A percentile compares a stretch with the other conserved stretches of the same genome.
These are phyloP conservation scores for Scrobipalpa costella DNA, from an alignment of 2,888 invertebrate species.

Conservation along the genomic window DNA sequence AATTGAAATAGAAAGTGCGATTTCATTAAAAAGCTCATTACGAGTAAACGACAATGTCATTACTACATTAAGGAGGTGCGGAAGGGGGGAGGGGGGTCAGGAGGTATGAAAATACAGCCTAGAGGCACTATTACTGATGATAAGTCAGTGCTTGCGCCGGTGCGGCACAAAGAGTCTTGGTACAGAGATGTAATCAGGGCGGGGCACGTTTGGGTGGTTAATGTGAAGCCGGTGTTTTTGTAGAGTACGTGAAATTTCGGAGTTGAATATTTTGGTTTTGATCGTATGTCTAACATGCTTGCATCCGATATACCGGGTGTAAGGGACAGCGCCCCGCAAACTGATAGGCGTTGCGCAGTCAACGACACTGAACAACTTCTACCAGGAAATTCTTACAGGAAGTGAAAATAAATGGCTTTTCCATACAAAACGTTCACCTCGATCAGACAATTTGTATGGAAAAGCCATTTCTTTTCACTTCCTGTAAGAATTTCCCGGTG, in stretches of 20 bases:
- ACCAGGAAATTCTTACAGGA: too few relatives aligned
- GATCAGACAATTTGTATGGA: too few relatives aligned
- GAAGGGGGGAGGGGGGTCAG: background rate
- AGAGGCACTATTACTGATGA: conserved; percentile 36
- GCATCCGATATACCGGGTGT: too few relatives aligned
- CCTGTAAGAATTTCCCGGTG: too few relatives aligned
- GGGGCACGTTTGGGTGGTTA: background rate
- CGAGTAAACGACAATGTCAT: conserved; percentile 42
- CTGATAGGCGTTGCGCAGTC: too few relatives aligned
- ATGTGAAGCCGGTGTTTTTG: background rate
- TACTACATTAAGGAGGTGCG: conserved; percentile 28
- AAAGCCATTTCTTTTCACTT: too few relatives aligned
- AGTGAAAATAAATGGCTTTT: too few relatives aligned
- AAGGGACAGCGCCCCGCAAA: too few relatives aligned
- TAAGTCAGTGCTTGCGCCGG: conserved; percentile 23
- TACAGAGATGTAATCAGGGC: conserved; percentile 19
- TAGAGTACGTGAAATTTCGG: background rate
- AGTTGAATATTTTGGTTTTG: background rate
- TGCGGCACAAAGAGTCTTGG: conserved; percentile 47
- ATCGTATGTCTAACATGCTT: too few relatives aligned
- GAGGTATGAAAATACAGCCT: conserved; percentile 41
- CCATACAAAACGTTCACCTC: too few relatives aligned
- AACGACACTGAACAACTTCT: too few relatives aligned
- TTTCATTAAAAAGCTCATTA: conserved; percentile 51
- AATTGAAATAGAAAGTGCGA: conserved; percentile 66